Percentiles rank a stretch among this genome's conserved stretches.
Evolutionary conservation across 2,113 vertebrate genomes (phyloP).

Genomic region (Narcine bancroftii): DNA sequence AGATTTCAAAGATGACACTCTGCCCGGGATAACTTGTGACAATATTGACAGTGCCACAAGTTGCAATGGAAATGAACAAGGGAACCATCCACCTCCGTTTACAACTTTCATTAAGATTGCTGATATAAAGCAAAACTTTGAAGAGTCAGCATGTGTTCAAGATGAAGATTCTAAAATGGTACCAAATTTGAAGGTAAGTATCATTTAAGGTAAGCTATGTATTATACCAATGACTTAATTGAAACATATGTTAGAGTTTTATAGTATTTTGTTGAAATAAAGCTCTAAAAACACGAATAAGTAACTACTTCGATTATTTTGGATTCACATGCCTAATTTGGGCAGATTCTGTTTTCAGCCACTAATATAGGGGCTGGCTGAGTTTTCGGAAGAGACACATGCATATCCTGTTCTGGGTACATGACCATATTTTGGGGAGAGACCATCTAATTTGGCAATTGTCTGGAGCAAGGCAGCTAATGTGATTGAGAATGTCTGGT

Average conservation of each 20-base stretch:
- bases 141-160: constrained; percentile 15
- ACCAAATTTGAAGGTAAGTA: not conserved
- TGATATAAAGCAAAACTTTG: not conserved
- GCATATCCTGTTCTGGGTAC: not conserved
- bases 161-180: not conserved
- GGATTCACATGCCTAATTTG: not conserved
- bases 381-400: not conserved
- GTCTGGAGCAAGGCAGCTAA: not conserved
- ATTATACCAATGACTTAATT: not conserved
- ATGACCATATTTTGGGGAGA: not conserved
- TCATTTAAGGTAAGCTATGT: not conserved
- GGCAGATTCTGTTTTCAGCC: not conserved
- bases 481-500: not conserved
- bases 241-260: not conserved
- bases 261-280: not conserved
- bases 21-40: not conserved
- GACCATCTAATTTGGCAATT: not conserved
- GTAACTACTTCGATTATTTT: not conserved
- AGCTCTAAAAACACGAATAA: not conserved
- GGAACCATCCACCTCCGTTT: not conserved
- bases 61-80: not conserved
- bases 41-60: constrained; percentile 12
- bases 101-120: not conserved
- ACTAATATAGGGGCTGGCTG: not conserved
- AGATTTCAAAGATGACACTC: constrained; percentile 40